Evolutionary conservation across 2,797 vertebrate genomes (phyloP), one percentile per base, ranked within the genome.

Genomic region (Melopsittacus undulatus): DNA sequence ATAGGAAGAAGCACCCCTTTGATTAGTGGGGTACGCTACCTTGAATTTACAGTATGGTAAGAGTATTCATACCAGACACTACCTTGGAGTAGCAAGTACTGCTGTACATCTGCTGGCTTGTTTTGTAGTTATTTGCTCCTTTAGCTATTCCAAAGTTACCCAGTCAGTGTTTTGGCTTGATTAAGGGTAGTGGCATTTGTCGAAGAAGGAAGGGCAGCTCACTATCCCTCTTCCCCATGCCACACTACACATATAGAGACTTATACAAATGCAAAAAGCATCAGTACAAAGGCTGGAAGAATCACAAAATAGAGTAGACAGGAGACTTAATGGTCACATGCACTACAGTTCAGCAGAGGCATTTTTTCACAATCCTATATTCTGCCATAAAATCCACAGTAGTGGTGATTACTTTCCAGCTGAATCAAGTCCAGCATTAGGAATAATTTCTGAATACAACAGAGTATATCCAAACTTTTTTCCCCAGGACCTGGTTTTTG

Each of bases 251-350:
- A 87, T 78, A 89, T 13, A 32, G 1, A 59, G 15, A 72, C 64
- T 66, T 59, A 49, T 7, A 70, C 64, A 85, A 91, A 84, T 61
- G 40, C 43, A 69, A 59, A 84, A 92, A 92, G 62, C 54, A 85
- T 73, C 63, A 57, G 38, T 67, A 72, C 61, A 72, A 90, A 94
- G 62, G 63, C 59, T 95, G 70, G 70, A 91, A 87, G 69, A 86
- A 78, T 40, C 69, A 70, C n/a, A 69, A 67, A 51, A 96, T 43
- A 79, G n/a, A 94, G 51, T 36, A 86, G 57, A 69, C 5, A 75
- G 54, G 51, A 87, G 89, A 79, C 61, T 63, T 52, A 57, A 86
- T 43, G 56, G 43, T 69, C 74, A 92, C 84, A 73, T 38, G 75
- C 70, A 68, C 84, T 69, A 61, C 69, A 83, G 54, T 83, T 66